Conservation (phyloP, 2,888 invertebrate genomes). For the Cecidostiba fungosa region DNA sequence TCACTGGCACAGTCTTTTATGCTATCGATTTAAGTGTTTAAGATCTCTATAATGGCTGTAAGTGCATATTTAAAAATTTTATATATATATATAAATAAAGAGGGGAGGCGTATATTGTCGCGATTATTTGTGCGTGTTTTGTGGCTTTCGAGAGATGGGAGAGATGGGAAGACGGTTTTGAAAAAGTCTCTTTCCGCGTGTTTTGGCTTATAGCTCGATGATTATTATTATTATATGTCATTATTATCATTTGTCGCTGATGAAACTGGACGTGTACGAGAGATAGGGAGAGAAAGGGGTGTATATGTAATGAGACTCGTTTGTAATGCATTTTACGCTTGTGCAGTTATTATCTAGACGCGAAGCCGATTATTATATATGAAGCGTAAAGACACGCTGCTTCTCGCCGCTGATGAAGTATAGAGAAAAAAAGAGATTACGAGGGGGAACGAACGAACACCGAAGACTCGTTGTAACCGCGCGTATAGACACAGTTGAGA, state of each 20-base stretch:
- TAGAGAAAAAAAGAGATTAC: neutral
- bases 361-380: conserved; percentile 42
- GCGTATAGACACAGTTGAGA: neutral
- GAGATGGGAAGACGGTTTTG: conserved; percentile 26
- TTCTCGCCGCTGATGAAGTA: conserved; percentile 33
- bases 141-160: conserved; percentile 23
- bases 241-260: conserved; percentile 56
- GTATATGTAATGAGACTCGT: conserved; percentile 51
- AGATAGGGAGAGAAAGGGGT: conserved; percentile 16
- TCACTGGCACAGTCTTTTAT: neutral
- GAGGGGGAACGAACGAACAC: conserved; percentile 37
- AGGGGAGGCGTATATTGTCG: conserved; percentile 27
- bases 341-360: conserved; percentile 58
- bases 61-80: conserved; percentile 56
- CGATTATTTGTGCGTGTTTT: conserved; percentile 23
- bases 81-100: conserved; percentile 59
- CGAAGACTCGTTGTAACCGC: conserved; percentile 47
- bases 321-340: conserved; percentile 60
- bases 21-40: conserved; percentile 56
- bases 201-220: conserved; percentile 41
- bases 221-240: conserved; percentile 11
- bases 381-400: conserved; percentile 18
- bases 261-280: conserved; percentile 59
- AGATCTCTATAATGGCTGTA: conserved; percentile 57
- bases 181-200: conserved; percentile 38